These are phyloP conservation scores for Caerostris extrusa DNA, from an alignment of 1,140 invertebrate genomes.

Conservation along the genomic window DNA sequence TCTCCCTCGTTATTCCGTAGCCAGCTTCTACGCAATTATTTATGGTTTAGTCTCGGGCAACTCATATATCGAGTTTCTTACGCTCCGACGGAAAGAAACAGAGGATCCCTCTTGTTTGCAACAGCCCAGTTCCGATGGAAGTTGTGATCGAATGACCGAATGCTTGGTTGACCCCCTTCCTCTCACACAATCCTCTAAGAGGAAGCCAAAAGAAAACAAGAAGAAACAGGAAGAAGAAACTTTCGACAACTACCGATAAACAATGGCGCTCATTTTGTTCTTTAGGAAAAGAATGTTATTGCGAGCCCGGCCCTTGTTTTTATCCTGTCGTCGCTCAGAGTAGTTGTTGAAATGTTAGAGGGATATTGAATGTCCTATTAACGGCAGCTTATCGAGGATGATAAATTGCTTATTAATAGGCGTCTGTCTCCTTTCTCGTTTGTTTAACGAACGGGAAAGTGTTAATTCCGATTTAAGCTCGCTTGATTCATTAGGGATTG, in stretches of 20 bases:
- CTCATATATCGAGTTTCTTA: slow-evolving; percentile 32
- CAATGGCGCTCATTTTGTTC: slow-evolving; percentile 22
- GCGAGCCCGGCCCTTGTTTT: not conserved
- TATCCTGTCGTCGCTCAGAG: not conserved
- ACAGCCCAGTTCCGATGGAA: slow-evolving; percentile 1
- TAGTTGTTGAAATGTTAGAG: not conserved
- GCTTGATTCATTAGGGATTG: not conserved
- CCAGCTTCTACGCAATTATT: not conserved
- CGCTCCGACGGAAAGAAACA: not conserved
- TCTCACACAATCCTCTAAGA: not conserved
- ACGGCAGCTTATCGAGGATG: slow-evolving; percentile 12
- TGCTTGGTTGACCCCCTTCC: slow-evolving; percentile 9
- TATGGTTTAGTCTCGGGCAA: not conserved
- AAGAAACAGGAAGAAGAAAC: not conserved
- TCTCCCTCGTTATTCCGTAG: not conserved
- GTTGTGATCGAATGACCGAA: slow-evolving; percentile 15
- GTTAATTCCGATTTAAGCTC: not conserved
- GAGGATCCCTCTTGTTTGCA: slow-evolving; percentile 12
- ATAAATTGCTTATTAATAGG: slow-evolving; percentile 31
- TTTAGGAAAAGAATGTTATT: not conserved
- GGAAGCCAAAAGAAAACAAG: not conserved
- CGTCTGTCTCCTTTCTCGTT: not conserved
- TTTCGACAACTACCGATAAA: slow-evolving; percentile 30
- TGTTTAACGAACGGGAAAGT: slow-evolving; percentile 35
- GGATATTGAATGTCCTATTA: slow-evolving; percentile 5